These are phyloP conservation scores for Pantherophis alleghaniensis DNA, from an alignment of 2,797 vertebrate genomes.

Conservation along the genomic window DNA sequence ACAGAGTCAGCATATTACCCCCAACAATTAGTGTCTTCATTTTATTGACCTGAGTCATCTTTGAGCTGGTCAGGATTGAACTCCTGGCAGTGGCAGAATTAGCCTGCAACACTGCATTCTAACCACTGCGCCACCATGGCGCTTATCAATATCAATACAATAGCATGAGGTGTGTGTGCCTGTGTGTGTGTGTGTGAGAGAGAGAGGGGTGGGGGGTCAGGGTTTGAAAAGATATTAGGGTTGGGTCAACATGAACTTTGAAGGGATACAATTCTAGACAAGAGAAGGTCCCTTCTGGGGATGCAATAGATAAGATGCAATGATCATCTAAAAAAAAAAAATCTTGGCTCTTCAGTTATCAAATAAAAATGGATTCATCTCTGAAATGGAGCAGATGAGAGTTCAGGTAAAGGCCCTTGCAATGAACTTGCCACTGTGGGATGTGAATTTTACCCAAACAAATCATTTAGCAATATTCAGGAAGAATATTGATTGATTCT, in stretches of 20 bases:
- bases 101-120: no score
- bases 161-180: neutral
- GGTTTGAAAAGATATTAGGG: neutral
- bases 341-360: constrained; percentile 72
- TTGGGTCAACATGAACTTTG: neutral
- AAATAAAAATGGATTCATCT: constrained; percentile 69
- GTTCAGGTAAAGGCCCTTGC: constrained; percentile 71
- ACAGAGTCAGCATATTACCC: no score
- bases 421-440: constrained; percentile 65
- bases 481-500: constrained; percentile 55
- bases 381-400: constrained; percentile 61
- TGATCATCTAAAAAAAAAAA: constrained; percentile 69
- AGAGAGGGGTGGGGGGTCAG: neutral
- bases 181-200: no score
- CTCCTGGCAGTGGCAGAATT: no score
- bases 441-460: constrained; percentile 43
- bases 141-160: neutral
- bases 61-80: no score
- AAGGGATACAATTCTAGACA: neutral
- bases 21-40: no score
- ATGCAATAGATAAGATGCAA: constrained; percentile 50
- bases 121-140: no score
- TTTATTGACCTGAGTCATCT: no score
- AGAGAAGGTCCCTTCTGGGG: neutral
- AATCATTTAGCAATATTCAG: constrained; percentile 66